Evolutionary conservation across 2,797 vertebrate species (phyloP).

Genomic region (Gymnothorax reevesii): DNA sequence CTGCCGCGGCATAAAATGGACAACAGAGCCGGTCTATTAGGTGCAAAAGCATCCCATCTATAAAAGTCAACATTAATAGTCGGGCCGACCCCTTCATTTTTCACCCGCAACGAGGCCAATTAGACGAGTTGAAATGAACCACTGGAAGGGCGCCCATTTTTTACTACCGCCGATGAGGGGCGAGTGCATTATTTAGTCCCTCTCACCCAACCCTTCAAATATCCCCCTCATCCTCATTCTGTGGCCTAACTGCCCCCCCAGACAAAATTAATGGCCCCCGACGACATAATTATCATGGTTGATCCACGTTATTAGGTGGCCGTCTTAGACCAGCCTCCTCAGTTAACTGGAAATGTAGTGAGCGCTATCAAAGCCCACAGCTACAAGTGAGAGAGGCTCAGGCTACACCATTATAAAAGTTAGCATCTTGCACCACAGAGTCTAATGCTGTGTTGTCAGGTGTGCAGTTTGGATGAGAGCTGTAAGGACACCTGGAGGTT

Average conservation of each 20-base stretch:
- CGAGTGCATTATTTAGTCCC: conserved; percentile 64
- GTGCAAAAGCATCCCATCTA: conserved; percentile 73
- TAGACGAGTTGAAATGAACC: conserved; percentile 66
- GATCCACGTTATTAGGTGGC: conserved; percentile 72
- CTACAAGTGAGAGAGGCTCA: conserved; percentile 51
- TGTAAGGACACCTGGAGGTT: not conserved
- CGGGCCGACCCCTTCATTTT: conserved; percentile 68
- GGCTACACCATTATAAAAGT: not conserved
- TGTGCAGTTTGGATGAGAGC: not conserved
- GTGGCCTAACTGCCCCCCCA: conserved; percentile 46
- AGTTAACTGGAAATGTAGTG: conserved; percentile 63
- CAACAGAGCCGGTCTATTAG: conserved; percentile 72
- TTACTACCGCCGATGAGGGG: conserved; percentile 54
- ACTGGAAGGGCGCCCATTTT: conserved; percentile 64
- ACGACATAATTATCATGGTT: conserved; percentile 73
- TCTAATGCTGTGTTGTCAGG: not conserved
- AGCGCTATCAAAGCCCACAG: conserved; percentile 51
- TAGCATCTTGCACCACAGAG: not conserved
- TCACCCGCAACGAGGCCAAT: conserved; percentile 72
- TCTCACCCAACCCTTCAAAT: not conserved
- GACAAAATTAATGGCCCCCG: conserved; percentile 70
- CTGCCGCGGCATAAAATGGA: conserved; percentile 72
- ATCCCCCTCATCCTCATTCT: not conserved
- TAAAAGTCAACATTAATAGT: conserved; percentile 71
- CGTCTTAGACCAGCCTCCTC: conserved; percentile 63